Evolutionary conservation across 2,113 vertebrate species (phyloP), one percentile per base, ranked within the genome.

Genomic region (Zingel zingel): DNA sequence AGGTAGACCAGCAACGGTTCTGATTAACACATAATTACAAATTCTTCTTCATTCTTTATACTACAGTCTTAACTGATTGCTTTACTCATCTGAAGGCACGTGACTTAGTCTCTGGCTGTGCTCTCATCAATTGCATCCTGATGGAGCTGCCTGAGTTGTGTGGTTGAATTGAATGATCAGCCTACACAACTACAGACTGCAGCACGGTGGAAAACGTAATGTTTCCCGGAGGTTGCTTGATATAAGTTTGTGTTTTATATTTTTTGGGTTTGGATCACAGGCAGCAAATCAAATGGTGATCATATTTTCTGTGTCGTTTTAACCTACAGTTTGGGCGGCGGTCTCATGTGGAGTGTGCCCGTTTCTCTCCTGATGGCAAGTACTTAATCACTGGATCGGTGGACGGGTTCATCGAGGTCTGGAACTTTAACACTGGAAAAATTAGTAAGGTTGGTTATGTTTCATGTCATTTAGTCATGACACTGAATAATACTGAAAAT

Each of bases 361-460:
- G 98, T n/a, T 99, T 99, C 95, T 99, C 98, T 74, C 97, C 98
- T 13, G 98, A 99, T 84, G 98, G 98, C 7, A 98, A 97, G 71
- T 99, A 99, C 89, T 89, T 99, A 74, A 96, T 99, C 67, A 99
- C 98, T 33, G 98, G 98, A 6, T 99, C 98, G 59, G 98, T 99
- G 18, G 98, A 99, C 69, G 98, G 98, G 19, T 98, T 99, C 91
- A 98, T 99, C 79, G 98, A 99, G 95, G 97, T 98, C 7, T 99
- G 98, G 98, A 99, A 99, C 92, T 98, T 98, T 90, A 97, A 95
- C 65, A 99, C 97, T 51, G 98, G 98, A 82, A 99, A 99, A 93
- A 98, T 99, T 56, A 96, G 97, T 72, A 99, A 99, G 97, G 98
- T 97, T 91, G 59, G 27, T 39, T 33, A 10, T 12, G 23, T 58